phyloP scores from a whole-genome alignment of 2,888 invertebrate genomes.

The Gortyna flavago region DNA sequence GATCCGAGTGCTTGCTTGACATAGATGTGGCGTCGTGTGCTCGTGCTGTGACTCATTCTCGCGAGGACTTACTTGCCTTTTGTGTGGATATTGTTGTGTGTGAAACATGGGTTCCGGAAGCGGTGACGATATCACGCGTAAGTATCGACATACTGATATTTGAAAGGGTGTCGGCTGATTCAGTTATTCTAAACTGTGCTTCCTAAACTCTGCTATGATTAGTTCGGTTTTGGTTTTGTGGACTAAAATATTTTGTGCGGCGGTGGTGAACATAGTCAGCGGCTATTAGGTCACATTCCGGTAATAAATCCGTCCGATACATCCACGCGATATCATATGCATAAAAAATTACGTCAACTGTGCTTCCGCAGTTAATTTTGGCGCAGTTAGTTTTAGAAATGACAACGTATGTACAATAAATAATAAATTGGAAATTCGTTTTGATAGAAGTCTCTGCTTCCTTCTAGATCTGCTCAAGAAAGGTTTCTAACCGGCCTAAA shows the following conservation, averaged over 20 bases:
- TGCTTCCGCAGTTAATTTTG: constrained; percentile 62
- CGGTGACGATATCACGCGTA: constrained; percentile 78
- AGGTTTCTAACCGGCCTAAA: not conserved
- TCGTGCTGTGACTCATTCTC: constrained; percentile 67
- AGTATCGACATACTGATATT: constrained; percentile 68
- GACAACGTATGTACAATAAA: constrained; percentile 19
- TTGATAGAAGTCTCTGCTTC: not conserved
- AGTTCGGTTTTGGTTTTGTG: constrained; percentile 4
- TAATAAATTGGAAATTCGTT: constrained; percentile 7
- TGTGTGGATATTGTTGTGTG: constrained; percentile 68
- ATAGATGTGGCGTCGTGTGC: constrained; percentile 62
- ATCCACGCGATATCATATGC: constrained; percentile 56
- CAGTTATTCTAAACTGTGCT: constrained; percentile 21
- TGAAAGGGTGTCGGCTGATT: constrained; percentile 28
- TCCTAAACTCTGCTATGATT: constrained; percentile 7
- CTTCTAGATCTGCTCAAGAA: constrained; percentile 1
- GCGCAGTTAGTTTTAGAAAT: constrained; percentile 49
- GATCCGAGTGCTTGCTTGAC: constrained; percentile 36
- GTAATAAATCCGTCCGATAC: constrained; percentile 41
- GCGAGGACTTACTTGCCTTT: constrained; percentile 67
- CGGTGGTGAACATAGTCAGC: constrained; percentile 22
- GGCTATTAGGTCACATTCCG: constrained; percentile 45
- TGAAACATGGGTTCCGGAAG: constrained; percentile 80
- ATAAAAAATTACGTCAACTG: constrained; percentile 66
- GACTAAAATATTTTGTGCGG: constrained; percentile 2